A percentile compares a stretch with the other conserved stretches of the same genome.
These are phyloP conservation scores for Forbesichthys agassizii DNA, from an alignment of 2,113 vertebrate species.

Conservation along the genomic window DNA sequence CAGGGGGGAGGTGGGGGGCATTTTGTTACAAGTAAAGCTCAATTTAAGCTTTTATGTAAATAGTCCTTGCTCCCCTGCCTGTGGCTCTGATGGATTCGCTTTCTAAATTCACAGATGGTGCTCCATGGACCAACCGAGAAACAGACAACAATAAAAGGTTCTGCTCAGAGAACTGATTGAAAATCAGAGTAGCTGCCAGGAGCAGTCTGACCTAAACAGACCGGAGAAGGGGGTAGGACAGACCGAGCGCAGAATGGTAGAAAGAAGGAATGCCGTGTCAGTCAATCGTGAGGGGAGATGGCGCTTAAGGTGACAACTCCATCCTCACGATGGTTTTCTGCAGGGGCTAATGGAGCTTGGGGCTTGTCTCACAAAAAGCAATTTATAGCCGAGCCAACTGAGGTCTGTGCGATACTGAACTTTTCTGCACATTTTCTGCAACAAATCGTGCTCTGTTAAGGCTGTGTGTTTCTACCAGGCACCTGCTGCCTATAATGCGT, in stretches of 20 bases:
- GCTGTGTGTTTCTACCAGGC: conserved; percentile 30
- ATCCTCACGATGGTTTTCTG: conserved; percentile 71
- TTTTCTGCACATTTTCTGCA: conserved; percentile 59
- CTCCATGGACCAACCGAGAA: conserved; percentile 54
- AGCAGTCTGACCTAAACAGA: conserved; percentile 63
- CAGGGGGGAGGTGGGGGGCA: too few relatives aligned
- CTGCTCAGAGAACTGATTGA: conserved; percentile 63
- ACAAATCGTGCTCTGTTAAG: conserved; percentile 51
- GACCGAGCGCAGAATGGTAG: conserved; percentile 40
- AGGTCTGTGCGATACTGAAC: conserved; percentile 53
- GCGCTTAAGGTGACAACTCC: conserved; percentile 74
- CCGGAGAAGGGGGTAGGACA: conserved; percentile 35
- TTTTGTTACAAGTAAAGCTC: too few relatives aligned
- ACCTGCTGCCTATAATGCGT: conserved; percentile 25
- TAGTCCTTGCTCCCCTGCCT: conserved; percentile 25
- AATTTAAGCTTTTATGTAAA: conserved; percentile 6
- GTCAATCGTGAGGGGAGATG: conserved; percentile 61
- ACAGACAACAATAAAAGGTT: conserved; percentile 46
- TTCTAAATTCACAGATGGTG: conserved; percentile 27
- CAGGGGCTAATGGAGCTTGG: conserved; percentile 69
- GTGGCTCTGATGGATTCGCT: conserved; percentile 49
- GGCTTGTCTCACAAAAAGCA: conserved; percentile 65
- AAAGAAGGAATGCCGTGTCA: conserved; percentile 61
- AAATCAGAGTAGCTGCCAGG: conserved; percentile 64
- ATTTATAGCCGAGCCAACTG: conserved; percentile 64